phyloP scores from a whole-genome alignment of 1,140 invertebrate genomes.

The silkworm (Bombyx mori) region ASM3026992v2 NC_085110.1:2554501-2555000 shows the following conservation, averaged over 20 bases:
- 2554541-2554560: too few species aligned
- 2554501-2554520: too few species aligned
- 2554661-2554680: constrained; percentile 43
- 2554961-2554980: constrained; percentile 27
- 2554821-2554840: constrained; percentile 34
- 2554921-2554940: constrained; percentile 43
- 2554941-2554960: constrained; percentile 32
- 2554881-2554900: constrained; percentile 41
- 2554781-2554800: constrained; percentile 34
- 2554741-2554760: constrained; percentile 36
- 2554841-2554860: constrained; percentile 30
- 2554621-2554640: not conserved
- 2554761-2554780: constrained; percentile 32
- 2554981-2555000: constrained; percentile 28
- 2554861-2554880: constrained; percentile 44
- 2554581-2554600: too few species aligned
- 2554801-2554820: constrained; percentile 41
- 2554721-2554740: constrained; percentile 30
- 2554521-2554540: too few species aligned
- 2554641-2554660: constrained; percentile 37
- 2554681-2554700: constrained; percentile 31
- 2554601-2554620: not conserved
- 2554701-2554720: constrained; percentile 21
- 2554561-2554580: too few species aligned
- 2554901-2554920: constrained; percentile 28